Percentiles rank a stretch among this genome's conserved stretches.
Conservation (phyloP, 1,140 invertebrate species). For the Nilaparvata lugens region DNA sequence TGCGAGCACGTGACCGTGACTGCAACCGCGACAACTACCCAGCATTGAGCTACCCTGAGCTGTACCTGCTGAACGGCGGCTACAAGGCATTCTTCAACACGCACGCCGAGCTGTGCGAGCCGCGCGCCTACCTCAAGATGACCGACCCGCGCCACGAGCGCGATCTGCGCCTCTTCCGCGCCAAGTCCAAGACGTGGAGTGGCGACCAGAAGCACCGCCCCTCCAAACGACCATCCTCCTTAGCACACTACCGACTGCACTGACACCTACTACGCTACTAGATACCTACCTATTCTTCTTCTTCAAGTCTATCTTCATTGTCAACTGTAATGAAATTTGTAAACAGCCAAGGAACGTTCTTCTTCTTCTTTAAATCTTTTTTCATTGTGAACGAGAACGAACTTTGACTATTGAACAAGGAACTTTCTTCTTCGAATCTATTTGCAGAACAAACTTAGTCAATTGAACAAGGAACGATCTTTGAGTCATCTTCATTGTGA, state of each 20-base stretch:
- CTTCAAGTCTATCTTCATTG: no score
- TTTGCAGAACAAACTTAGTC: no score
- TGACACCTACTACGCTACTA: no score
- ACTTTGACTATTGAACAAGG: no score
- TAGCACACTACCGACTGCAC: conserved; percentile 5
- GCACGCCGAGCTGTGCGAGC: conserved; percentile 63
- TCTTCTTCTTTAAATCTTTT: no score
- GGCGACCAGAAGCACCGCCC: conserved; percentile 8
- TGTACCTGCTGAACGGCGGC: conserved; percentile 90
- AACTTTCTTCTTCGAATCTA: no score
- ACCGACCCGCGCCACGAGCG: conserved; percentile 59
- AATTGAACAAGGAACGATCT: no score
- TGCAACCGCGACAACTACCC: conserved; percentile 82
- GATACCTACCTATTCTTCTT: no score
- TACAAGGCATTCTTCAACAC: conserved; percentile 83
- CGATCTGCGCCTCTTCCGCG: conserved; percentile 62
- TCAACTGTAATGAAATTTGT: no score
- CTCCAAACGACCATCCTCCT: conserved; percentile 5
- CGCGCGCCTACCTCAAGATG: conserved; percentile 69
- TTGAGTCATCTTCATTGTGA: no score
- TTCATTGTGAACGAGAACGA: no score
- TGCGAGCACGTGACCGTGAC: conserved; percentile 75
- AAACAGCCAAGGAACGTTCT: no score
- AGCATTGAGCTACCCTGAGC: conserved; percentile 80
- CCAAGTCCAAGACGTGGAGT: conserved; percentile 53